Evolutionary conservation across 1,140 invertebrate genomes (phyloP), one percentile per base, ranked within the genome.

Genomic region (Aphaenogaster rudis): DNA sequence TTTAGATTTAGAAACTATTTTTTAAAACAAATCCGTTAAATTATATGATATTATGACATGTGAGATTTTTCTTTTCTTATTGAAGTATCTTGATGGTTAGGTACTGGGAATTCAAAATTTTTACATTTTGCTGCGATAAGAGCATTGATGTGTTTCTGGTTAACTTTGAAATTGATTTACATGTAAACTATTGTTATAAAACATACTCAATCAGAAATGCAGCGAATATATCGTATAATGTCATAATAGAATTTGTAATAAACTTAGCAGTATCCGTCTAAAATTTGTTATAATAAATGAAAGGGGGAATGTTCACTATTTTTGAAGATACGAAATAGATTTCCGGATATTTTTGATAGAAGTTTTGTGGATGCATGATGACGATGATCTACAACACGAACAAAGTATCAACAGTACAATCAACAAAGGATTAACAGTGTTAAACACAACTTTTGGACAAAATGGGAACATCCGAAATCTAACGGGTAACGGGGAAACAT

Each of bases 341-440:
- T 74, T 13, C 1, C 1, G 21, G 57, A 28, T 72, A 17, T 82
- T n/a, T 36, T 59, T 17, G 52, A 72, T 6, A n/a, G 11, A 2
- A 45, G 17, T 57, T 82, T 17, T 33, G 13, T 7, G 28, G 17
- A 39, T 76, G 42, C 3, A 8, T 72, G 28, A 82, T 59, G 42
- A 81, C 8, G 21, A 82, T 74, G 54, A 74, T 74, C 5, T 61
- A 78, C 76, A 74, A 82, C 42, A 84, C 42, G 42, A 74, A 84
- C 28, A 76, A 84, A 76, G 42, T 76, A 84, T 84, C 39, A 84
- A 84, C 69, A 84, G 42, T 84, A 84, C 4, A 74, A 84, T 74
- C 28, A 84, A 84, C 80, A 84, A 82, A 48, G 42, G 67, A 48
- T 84, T 71, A 82, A 82, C 79, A 72, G 52, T 1, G 39, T 82